phyloP scores from a whole-genome alignment of 2,888 invertebrate genomes.

The Osmoderma eremita region DNA sequence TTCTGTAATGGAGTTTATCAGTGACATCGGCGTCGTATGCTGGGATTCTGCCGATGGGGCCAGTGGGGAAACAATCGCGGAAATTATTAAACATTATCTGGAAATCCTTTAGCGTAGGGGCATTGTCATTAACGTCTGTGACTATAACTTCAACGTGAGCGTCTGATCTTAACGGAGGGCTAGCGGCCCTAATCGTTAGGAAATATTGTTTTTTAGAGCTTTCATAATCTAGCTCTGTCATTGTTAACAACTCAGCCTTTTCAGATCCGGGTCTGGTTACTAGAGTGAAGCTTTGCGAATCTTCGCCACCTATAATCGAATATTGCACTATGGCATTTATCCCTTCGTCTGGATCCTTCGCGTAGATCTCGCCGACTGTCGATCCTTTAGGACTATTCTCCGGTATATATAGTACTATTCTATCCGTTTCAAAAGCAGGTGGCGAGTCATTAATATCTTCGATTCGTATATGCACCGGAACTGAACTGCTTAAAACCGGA shows the following conservation, averaged over 20 bases:
- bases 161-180: constrained; percentile 88
- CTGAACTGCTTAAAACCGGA: constrained; percentile 64
- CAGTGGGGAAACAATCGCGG: constrained; percentile 92
- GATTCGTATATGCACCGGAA: constrained; percentile 82
- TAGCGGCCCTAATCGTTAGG: constrained; percentile 88
- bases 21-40: constrained; percentile 95
- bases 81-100: constrained; percentile 94
- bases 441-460: constrained; percentile 93
- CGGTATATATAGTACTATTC: constrained; percentile 86
- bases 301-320: constrained; percentile 93
- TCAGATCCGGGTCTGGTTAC: constrained; percentile 84
- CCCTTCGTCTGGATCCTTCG: constrained; percentile 93
- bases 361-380: constrained; percentile 89
- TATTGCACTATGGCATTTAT: constrained; percentile 92
- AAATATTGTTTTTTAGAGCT: constrained; percentile 91
- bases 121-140: constrained; percentile 95
- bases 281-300: constrained; percentile 85
- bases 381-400: constrained; percentile 98
- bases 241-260: constrained; percentile 87
- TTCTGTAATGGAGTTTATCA: constrained; percentile 83
- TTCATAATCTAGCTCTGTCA: constrained; percentile 95
- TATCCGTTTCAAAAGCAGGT: constrained; percentile 88
- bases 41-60: constrained; percentile 89
- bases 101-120: constrained; percentile 91
- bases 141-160: constrained; percentile 89